Evolutionary conservation across 2,113 vertebrate species (phyloP).

Genomic region (Apteryx mantelli): DNA sequence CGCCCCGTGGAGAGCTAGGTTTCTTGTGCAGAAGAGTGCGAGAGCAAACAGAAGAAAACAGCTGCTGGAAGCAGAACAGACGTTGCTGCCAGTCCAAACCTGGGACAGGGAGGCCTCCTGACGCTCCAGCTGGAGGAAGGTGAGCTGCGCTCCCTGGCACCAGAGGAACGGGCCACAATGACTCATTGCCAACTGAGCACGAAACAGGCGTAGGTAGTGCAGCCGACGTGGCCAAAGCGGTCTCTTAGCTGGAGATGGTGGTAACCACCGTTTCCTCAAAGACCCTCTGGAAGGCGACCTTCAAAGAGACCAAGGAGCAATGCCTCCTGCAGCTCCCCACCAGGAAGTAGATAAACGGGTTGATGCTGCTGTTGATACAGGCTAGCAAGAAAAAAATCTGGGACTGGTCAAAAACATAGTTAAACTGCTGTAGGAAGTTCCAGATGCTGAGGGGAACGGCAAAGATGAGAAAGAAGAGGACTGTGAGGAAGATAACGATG

Average conservation of each 20-base stretch:
- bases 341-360: background rate
- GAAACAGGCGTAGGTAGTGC: rapidly evolving
- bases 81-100: background rate
- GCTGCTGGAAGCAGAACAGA: background rate
- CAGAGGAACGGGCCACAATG: rapidly evolving
- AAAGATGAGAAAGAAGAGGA: background rate
- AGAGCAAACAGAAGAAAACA: background rate
- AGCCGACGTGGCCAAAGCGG: rapidly evolving
- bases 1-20: background rate
- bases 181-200: background rate
- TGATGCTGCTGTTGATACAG: conserved; percentile 51
- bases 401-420: rapidly evolving
- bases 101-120: background rate
- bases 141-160: background rate
- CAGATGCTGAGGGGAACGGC: background rate
- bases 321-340: background rate
- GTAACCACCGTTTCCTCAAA: background rate
- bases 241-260: background rate
- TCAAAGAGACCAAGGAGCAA: background rate
- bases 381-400: background rate
- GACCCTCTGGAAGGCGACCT: background rate
- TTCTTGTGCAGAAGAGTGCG: background rate
- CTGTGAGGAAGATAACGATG: background rate
- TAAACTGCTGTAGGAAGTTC: background rate
- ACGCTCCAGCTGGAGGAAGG: background rate